Base-by-base conservation (phyloP, 2,888 invertebrate species). In the Oxystoma pomonae region DNA sequence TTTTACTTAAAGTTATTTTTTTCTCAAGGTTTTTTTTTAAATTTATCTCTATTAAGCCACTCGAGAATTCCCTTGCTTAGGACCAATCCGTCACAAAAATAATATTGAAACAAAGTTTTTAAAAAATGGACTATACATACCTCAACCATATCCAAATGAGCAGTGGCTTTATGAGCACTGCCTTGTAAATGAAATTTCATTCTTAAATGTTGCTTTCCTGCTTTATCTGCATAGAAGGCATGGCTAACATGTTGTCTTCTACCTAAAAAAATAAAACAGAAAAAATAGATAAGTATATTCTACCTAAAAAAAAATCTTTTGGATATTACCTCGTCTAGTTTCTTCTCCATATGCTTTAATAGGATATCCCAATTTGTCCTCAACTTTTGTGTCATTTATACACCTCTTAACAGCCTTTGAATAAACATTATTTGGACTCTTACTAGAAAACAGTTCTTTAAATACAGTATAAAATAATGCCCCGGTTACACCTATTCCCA, bases 101-200 rank as follows among this genome's bases (percentile, higher is more conserved):
- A 49, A 5, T n/a, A 17, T 17, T 12, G 17, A 17, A 12, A 49
- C 7, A 55, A n/a, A n/a, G n/a, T n/a, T 7, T 18, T 57, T 57
- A 20, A 57, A 12, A 12, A 19, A 2, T 53, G 2, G 16, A 16
- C n/a, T 58, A 19, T 55, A 69, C 72, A 77, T 80, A 94, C 95
- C 84, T 92, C 87, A 77, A 87, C 85, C 82, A 94, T 90, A 81
- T 96, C 96, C 67, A 96, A 82, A 76, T 94, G 89, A 7, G 91
- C 96, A 59, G 93, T 90, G 50, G 88, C 96, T 74, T 89, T 90
- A 73, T 89, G 89, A 66, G 90, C 85, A 55, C 87, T 82, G 50
- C 96, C 96, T 81, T 95, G 90, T 64, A 96, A 85, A 75, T 96
- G 92, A 80, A 96, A 97, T 75, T 90, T 87, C 92, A 97, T 94